Evolutionary conservation across 2,113 vertebrate genomes (phyloP).

Genomic region (Loxodonta africana): DNA sequence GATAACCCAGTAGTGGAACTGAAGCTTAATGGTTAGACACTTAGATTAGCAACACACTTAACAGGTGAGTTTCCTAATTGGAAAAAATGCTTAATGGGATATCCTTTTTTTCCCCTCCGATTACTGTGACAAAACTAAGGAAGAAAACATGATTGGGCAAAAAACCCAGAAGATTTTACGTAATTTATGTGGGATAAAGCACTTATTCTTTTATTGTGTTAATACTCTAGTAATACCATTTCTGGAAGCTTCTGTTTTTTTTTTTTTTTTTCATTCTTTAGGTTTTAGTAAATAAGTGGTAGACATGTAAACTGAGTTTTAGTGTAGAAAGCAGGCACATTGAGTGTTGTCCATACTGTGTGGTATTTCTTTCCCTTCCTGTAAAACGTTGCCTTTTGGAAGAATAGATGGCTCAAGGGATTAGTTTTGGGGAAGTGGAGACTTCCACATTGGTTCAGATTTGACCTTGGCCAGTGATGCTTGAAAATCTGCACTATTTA

Average conservation of each 20-base stretch:
- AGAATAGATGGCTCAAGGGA: conserved; percentile 75
- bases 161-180: neutral
- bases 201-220: conserved; percentile 40
- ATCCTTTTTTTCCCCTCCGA: neutral
- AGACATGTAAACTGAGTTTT: conserved; percentile 7
- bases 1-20: neutral
- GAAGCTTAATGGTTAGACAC: neutral
- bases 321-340: conserved; percentile 27
- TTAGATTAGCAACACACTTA: neutral
- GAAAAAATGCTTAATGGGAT: neutral
- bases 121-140: conserved; percentile 15
- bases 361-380: conserved; percentile 32
- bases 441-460: conserved; percentile 80
- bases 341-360: conserved; percentile 13
- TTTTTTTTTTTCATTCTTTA: conserved; percentile 23
- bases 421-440: conserved; percentile 78
- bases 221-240: neutral
- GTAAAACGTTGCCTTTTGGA: conserved; percentile 71
- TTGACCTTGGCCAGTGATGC: conserved; percentile 80
- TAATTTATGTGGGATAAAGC: neutral
- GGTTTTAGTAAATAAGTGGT: neutral
- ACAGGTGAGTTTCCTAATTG: neutral
- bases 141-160: neutral
- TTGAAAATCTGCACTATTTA: conserved; percentile 82
- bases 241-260: neutral